phyloP scores from a whole-genome alignment of 2,888 invertebrate species.

The Lepeophtheirus nordmannii region DNA sequence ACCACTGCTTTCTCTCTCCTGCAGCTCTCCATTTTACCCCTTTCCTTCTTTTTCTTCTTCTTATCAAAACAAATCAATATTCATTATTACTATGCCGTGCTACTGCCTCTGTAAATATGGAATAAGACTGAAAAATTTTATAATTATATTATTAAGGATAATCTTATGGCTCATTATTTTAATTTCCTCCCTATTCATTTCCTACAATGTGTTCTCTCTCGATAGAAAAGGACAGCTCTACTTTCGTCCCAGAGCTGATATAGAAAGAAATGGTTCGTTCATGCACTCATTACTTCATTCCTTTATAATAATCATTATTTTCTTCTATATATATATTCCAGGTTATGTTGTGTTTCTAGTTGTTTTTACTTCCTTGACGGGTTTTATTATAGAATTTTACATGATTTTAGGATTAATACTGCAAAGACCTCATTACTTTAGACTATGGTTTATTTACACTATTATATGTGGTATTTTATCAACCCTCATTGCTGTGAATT shows the following conservation, averaged over 20 bases:
- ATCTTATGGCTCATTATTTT: neutral
- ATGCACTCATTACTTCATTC: neutral
- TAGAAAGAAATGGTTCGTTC: neutral
- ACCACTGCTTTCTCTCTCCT: neutral
- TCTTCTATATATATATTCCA: neutral
- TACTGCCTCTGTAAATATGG: conserved; percentile 4
- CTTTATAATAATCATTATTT: neutral
- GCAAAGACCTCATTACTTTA: neutral
- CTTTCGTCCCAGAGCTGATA: conserved; percentile 7
- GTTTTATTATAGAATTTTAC: conserved; percentile 4
- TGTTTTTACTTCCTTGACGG: conserved; percentile 5
- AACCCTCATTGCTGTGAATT: neutral
- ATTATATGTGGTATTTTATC: neutral
- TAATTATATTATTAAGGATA: neutral
- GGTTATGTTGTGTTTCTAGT: neutral
- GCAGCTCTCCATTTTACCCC: neutral
- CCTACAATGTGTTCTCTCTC: conserved; percentile 1
- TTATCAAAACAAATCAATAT: conserved; percentile 4
- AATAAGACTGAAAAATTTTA: conserved; percentile 7
- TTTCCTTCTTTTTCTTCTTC: neutral
- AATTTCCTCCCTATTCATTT: neutral
- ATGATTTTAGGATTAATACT: neutral
- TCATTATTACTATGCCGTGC: conserved; percentile 4
- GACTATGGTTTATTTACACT: neutral
- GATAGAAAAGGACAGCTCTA: neutral